Percentiles rank a stretch among this genome's conserved stretches.
Evolutionary conservation across 2,113 vertebrate genomes (phyloP).

Genomic region (Alosa alosa): DNA sequence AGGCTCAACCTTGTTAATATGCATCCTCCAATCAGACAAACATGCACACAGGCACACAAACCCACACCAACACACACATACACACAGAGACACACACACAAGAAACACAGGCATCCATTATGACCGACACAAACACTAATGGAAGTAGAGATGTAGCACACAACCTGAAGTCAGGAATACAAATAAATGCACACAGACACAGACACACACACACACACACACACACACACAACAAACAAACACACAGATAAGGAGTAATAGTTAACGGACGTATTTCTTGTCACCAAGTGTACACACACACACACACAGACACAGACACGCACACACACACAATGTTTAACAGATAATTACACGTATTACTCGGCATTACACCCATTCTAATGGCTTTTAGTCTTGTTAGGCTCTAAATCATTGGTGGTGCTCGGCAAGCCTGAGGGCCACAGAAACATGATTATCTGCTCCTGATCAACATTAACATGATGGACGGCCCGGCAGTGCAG

Average conservation of each 20-base stretch:
- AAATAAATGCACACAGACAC: slow-evolving; percentile 6
- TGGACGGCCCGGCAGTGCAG: slow-evolving; percentile 28
- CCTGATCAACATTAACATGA: slow-evolving; percentile 46
- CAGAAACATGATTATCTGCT: slow-evolving; percentile 52
- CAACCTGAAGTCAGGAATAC: background rate
- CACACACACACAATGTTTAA: slow-evolving; percentile 31
- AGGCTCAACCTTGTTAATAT: slow-evolving; percentile 24
- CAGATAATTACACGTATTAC: slow-evolving; percentile 62
- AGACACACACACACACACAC: slow-evolving; percentile 26
- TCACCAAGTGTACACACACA: background rate
- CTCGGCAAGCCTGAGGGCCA: slow-evolving; percentile 30
- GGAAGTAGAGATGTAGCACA: background rate
- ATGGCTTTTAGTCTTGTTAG: slow-evolving; percentile 43
- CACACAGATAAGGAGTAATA: background rate
- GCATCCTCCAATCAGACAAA: slow-evolving; percentile 19
- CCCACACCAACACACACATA: slow-evolving; percentile 11
- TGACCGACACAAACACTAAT: slow-evolving; percentile 4
- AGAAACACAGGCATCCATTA: background rate
- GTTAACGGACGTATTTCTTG: background rate
- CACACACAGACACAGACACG: slow-evolving; percentile 8
- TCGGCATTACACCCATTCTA: slow-evolving; percentile 39
- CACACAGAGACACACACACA: slow-evolving; percentile 14
- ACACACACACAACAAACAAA: slow-evolving; percentile 7
- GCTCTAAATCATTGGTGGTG: slow-evolving; percentile 41
- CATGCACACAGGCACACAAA: slow-evolving; percentile 12